Conservation (phyloP, 2,888 invertebrate genomes). For the Sphaerolaimus hirsutus region DNA sequence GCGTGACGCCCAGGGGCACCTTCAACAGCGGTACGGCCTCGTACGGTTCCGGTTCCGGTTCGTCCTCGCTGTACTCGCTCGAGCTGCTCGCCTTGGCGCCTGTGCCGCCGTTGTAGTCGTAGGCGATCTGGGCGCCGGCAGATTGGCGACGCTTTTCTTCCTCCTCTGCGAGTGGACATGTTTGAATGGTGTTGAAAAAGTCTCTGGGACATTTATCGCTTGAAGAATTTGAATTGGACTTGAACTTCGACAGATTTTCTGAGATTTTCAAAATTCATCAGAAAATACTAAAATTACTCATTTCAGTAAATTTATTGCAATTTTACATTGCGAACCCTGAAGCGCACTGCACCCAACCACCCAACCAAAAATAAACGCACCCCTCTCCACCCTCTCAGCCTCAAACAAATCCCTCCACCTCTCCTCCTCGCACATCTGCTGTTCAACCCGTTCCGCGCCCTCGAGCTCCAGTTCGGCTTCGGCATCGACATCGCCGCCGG, state of each 20-base stretch:
- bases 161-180: too few species aligned
- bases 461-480: conserved; percentile 17
- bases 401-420: conserved; percentile 57
- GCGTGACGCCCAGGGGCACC: conserved; percentile 44
- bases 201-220: too few species aligned
- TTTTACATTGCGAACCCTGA: background rate
- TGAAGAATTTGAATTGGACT: too few species aligned
- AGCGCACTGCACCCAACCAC: background rate
- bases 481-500: conserved; percentile 29
- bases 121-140: too few species aligned
- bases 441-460: conserved; percentile 50
- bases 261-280: too few species aligned
- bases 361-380: background rate
- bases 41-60: conserved; percentile 39
- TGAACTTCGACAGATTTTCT: too few species aligned
- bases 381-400: conserved; percentile 1
- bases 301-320: too few species aligned
- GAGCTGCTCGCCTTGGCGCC: too few species aligned
- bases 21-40: conserved; percentile 45
- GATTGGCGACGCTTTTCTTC: too few species aligned
- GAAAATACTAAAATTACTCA: too few species aligned
- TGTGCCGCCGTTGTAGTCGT: too few species aligned
- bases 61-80: conserved; percentile 12
- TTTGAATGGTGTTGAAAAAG: too few species aligned
- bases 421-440: conserved; percentile 79